Evolutionary conservation across 2,888 invertebrate species (phyloP).

Genomic region (Habroteleia sp.): DNA sequence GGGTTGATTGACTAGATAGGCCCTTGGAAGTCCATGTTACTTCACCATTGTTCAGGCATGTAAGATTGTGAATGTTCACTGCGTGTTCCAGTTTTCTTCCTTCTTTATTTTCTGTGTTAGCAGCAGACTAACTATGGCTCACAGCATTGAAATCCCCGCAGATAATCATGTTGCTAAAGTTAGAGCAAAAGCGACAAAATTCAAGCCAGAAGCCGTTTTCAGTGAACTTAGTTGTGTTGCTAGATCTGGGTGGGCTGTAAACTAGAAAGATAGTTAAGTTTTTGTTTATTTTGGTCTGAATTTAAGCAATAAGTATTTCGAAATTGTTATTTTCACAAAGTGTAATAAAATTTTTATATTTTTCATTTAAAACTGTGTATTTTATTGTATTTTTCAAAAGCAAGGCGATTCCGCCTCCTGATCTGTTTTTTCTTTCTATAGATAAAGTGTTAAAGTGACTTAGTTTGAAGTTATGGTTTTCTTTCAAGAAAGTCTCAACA

Average conservation of each 20-base stretch:
- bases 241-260: constrained; percentile 14
- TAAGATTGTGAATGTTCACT: background rate
- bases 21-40: constrained; percentile 12
- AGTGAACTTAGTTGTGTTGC: background rate
- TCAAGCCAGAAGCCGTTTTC: background rate
- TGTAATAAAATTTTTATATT: background rate
- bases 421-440: background rate
- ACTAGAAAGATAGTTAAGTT: background rate
- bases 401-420: constrained; percentile 2
- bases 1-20: background rate
- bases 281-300: background rate
- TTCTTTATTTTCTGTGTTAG: background rate
- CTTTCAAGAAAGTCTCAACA: background rate
- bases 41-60: constrained; percentile 13
- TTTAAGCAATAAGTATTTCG: background rate
- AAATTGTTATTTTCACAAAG: background rate
- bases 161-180: background rate
- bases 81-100: constrained; percentile 13
- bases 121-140: background rate
- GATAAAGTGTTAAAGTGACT: background rate
- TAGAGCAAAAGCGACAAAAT: background rate
- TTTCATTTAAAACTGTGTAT: constrained; percentile 5
- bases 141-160: constrained; percentile 25
- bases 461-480: constrained; percentile 2
- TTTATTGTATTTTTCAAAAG: constrained; percentile 3